Evolutionary conservation across 2,888 invertebrate genomes (phyloP).

Genomic region (Microctonus brassicae): DNA sequence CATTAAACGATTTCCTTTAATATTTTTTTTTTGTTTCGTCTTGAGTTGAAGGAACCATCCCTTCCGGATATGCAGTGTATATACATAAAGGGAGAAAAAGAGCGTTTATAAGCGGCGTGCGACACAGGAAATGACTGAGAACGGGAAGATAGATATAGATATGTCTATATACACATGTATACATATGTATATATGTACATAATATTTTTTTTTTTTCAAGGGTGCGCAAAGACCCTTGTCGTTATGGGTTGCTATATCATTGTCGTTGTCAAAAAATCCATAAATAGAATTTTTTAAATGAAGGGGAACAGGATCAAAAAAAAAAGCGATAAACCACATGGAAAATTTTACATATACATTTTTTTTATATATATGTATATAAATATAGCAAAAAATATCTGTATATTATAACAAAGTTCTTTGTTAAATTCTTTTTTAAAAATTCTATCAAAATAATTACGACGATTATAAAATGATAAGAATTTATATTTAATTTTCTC

Average conservation of each 20-base stretch:
- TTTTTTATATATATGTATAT: neutral
- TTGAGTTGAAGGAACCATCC: conserved; percentile 5
- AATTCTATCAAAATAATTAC: neutral
- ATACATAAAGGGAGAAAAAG: neutral
- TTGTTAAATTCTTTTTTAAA: neutral
- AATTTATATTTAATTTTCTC: neutral
- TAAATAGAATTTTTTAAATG: conserved; percentile 1
- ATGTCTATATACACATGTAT: too few relatives aligned
- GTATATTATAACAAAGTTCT: neutral
- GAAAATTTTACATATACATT: too few relatives aligned
- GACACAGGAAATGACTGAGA: conserved; percentile 3
- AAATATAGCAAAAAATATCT: neutral
- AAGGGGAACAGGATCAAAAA: neutral
- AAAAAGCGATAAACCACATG: neutral
- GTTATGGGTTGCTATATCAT: neutral
- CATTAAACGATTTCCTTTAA: conserved; percentile 22
- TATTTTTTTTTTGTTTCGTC: conserved; percentile 5
- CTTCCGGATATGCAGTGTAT: neutral
- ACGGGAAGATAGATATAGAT: neutral
- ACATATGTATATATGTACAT: too few relatives aligned
- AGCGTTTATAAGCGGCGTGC: neutral
- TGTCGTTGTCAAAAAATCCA: neutral
- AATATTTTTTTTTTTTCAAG: too few relatives aligned
- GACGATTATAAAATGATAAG: neutral
- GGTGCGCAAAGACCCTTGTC: neutral